These are phyloP conservation scores for Kryphioiulus occultus DNA, from an alignment of 2,888 invertebrate genomes.

Conservation along the genomic window DNA sequence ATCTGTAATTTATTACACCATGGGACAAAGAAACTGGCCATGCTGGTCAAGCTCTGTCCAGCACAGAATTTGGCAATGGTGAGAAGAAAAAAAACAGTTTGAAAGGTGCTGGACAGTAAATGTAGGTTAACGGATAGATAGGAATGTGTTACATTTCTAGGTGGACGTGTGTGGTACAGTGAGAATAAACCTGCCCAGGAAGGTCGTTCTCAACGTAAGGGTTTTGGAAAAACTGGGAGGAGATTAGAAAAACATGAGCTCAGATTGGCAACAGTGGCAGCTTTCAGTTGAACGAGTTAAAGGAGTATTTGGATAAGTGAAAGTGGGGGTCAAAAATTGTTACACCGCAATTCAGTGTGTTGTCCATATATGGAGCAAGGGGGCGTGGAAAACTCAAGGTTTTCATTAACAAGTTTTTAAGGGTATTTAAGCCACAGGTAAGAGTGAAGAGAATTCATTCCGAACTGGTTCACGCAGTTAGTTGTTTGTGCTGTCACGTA, in stretches of 20 bases:
- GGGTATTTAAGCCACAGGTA: conserved; percentile 22
- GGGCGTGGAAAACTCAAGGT: conserved; percentile 46
- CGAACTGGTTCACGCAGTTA: conserved; percentile 3
- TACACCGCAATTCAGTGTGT: background rate
- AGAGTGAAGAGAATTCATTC: conserved; percentile 22
- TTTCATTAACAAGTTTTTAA: conserved; percentile 28
- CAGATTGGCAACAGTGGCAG: conserved; percentile 29
- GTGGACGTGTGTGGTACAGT: conserved; percentile 45
- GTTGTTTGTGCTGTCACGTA: background rate
- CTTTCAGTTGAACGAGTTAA: conserved; percentile 4
- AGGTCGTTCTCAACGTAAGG: conserved; percentile 38
- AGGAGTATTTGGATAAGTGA: conserved; percentile 26
- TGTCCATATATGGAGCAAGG: conserved; percentile 42
- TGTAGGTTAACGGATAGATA: conserved; percentile 45
- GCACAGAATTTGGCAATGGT: background rate
- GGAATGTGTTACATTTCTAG: conserved; percentile 47
- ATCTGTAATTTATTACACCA: conserved; percentile 11
- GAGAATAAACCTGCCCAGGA: conserved; percentile 45
- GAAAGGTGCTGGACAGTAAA: conserved; percentile 44
- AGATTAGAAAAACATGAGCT: conserved; percentile 34
- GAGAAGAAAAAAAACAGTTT: background rate
- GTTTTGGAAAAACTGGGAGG: conserved; percentile 46
- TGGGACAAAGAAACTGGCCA: background rate
- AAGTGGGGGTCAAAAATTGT: conserved; percentile 20
- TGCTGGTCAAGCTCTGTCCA: background rate